These are phyloP conservation scores for Pipistrellus nathusii DNA, from an alignment of 2,797 vertebrate genomes.

Conservation along the genomic window DNA sequence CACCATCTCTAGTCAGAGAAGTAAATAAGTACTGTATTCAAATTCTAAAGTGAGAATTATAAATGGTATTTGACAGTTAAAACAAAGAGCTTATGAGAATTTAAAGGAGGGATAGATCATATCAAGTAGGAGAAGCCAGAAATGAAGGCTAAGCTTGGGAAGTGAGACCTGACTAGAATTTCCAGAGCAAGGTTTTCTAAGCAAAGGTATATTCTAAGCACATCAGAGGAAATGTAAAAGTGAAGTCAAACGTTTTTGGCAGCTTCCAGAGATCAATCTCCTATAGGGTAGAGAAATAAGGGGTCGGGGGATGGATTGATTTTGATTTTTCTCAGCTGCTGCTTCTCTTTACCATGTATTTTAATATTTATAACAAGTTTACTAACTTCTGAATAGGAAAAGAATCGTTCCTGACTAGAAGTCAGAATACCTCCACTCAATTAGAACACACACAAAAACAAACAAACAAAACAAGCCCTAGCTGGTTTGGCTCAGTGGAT, in stretches of 20 bases:
- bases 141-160: not conserved
- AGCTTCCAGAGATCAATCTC: not conserved
- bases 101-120: not conserved
- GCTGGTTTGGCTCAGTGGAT: no score
- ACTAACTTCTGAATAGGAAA: not conserved
- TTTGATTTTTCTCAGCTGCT: not conserved
- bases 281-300: not conserved
- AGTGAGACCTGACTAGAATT: not conserved
- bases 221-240: not conserved
- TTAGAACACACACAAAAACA: not conserved
- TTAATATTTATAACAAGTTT: constrained; percentile 18
- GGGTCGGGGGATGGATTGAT: not conserved
- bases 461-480: not conserved
- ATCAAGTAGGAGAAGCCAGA: not conserved
- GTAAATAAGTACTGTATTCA: constrained; percentile 33
- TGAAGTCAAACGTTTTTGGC: not conserved
- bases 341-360: constrained; percentile 27
- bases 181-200: not conserved
- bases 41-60: constrained; percentile 23
- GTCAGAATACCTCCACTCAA: not conserved
- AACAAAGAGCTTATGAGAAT: constrained; percentile 9
- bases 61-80: not conserved
- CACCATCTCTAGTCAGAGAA: not conserved
- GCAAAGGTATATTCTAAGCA: not conserved
- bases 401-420: not conserved